phyloP scores from a whole-genome alignment of 1,140 invertebrate genomes.

The Melipona quadrifasciata region DNA sequence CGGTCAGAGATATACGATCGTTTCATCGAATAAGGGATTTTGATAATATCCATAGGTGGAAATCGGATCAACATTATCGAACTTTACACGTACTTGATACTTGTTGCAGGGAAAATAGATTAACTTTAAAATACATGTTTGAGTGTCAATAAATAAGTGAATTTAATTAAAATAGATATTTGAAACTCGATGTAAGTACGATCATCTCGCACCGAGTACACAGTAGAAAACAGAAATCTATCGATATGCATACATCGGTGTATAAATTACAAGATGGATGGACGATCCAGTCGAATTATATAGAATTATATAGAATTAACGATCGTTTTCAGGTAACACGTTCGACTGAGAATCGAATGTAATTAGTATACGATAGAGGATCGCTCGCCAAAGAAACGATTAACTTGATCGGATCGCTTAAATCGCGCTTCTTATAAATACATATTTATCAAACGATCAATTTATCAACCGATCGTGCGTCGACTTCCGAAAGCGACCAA shows the following conservation, averaged over 20 bases:
- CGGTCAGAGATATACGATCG: background rate
- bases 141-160: background rate
- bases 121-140: background rate
- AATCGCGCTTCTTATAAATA: background rate
- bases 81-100: background rate
- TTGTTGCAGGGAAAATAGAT: background rate
- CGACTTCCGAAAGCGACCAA: background rate
- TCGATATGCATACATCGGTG: background rate
- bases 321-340: background rate
- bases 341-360: background rate
- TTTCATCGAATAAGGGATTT: background rate
- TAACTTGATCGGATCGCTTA: too few relatives aligned
- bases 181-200: background rate
- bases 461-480: background rate
- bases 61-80: background rate
- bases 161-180: background rate
- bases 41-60: background rate
- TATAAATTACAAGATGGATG: background rate
- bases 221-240: background rate
- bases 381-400: background rate
- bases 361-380: background rate
- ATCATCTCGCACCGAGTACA: too few relatives aligned
- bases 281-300: background rate
- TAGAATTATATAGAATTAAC: too few relatives aligned
- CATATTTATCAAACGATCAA: background rate